Conservation (phyloP, 2,888 invertebrate species). For the Euproctis similis region DNA sequence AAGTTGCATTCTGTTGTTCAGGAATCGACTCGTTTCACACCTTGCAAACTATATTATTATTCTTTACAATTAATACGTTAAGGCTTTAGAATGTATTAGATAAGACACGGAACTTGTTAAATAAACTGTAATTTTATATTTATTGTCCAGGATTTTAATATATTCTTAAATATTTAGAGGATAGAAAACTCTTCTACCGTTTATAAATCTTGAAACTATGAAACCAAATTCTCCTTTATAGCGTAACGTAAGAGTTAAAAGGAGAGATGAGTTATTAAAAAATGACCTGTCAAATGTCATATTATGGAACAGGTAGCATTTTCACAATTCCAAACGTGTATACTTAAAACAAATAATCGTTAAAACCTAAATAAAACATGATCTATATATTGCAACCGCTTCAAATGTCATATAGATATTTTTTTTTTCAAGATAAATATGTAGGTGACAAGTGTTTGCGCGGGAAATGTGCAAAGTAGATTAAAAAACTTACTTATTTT, state of each 20-base stretch:
- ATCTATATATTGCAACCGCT: neutral
- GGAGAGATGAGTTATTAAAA: too few relatives aligned
- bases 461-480: conserved; percentile 8
- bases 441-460: conserved; percentile 15
- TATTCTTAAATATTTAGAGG: too few relatives aligned
- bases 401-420: conserved; percentile 6
- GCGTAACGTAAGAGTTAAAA: too few relatives aligned
- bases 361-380: neutral
- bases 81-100: conserved; percentile 35
- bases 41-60: conserved; percentile 53
- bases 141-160: too few relatives aligned
- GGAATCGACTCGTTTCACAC: conserved; percentile 39
- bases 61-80: conserved; percentile 39
- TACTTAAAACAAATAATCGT: neutral
- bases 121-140: too few relatives aligned
- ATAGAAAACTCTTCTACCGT: too few relatives aligned
- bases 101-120: conserved; percentile 2
- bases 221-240: too few relatives aligned
- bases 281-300: too few relatives aligned
- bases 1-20: conserved; percentile 17
- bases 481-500: conserved; percentile 9
- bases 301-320: too few relatives aligned
- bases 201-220: too few relatives aligned
- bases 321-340: too few relatives aligned
- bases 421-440: conserved; percentile 17